A percentile compares a stretch with the other conserved stretches of the same genome.
phyloP scores from a whole-genome alignment of 2,888 invertebrate genomes.

The Calameuta filiformis region DNA sequence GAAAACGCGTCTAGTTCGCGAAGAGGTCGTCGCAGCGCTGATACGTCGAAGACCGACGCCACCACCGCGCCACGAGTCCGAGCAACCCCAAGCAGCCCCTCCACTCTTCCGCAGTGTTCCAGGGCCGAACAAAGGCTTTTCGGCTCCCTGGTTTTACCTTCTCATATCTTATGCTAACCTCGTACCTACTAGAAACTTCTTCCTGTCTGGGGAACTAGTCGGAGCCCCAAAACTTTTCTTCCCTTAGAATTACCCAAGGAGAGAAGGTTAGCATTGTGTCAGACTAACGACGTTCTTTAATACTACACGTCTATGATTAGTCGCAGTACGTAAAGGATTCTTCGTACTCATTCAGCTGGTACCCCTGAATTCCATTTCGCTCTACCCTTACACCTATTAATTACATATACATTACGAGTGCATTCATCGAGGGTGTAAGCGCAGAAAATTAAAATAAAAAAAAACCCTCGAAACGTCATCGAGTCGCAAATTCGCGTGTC shows the following conservation, averaged over 20 bases:
- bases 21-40: conserved; percentile 54
- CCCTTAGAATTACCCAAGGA: background rate
- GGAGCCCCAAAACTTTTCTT: background rate
- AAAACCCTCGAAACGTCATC: background rate
- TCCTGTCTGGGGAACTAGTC: background rate
- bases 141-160: conserved; percentile 1
- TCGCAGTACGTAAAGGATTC: background rate
- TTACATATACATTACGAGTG: background rate
- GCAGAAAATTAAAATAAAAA: background rate
- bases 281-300: background rate
- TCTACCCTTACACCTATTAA: background rate
- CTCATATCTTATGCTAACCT: background rate
- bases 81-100: conserved; percentile 9
- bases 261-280: background rate
- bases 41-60: conserved; percentile 37
- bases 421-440: background rate
- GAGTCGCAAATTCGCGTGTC: background rate
- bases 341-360: background rate
- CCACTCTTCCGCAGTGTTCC: background rate
- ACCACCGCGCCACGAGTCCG: conserved; percentile 33
- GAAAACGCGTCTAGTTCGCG: conserved; percentile 40
- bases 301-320: background rate
- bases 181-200: background rate
- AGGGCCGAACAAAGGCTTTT: conserved; percentile 16
- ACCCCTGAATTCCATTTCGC: background rate